These are phyloP conservation scores for Pseudonaja textilis DNA, from an alignment of 2,113 vertebrate species.

Conservation along the genomic window DNA sequence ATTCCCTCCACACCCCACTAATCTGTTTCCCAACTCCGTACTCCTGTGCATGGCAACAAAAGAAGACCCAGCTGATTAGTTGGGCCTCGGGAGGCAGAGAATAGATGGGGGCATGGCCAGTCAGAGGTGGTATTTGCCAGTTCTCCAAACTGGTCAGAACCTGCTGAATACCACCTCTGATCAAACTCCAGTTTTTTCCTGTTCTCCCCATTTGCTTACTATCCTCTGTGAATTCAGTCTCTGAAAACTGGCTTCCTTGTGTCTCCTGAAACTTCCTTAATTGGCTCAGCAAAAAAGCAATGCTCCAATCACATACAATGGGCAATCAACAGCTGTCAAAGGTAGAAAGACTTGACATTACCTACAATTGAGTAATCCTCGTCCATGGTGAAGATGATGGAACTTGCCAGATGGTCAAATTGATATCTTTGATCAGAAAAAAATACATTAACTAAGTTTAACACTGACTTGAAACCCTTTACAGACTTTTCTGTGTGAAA, in stretches of 20 bases:
- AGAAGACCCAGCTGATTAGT: no score
- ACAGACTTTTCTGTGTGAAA: not conserved
- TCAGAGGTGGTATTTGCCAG: no score
- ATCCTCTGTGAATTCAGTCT: not conserved
- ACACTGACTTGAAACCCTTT: not conserved
- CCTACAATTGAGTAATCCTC: not conserved
- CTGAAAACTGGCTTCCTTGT: not conserved
- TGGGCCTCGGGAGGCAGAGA: no score
- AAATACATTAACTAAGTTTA: not conserved
- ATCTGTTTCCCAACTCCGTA: no score
- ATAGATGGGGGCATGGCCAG: no score
- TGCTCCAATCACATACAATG: not conserved
- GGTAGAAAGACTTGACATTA: not conserved
- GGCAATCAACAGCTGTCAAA: not conserved
- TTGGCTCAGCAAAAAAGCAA: not conserved
- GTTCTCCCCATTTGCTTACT: not conserved
- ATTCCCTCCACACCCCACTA: no score
- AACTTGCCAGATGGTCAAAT: not conserved
- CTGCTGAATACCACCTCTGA: no score
- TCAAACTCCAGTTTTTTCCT: not conserved
- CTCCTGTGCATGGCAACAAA: no score
- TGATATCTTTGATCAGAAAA: not conserved
- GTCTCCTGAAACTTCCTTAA: not conserved
- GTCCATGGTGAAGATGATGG: not conserved
- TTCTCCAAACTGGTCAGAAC: no score